These are phyloP conservation scores for Entomobrya multifasciata DNA, from an alignment of 2,888 invertebrate species.

Conservation along the genomic window DNA sequence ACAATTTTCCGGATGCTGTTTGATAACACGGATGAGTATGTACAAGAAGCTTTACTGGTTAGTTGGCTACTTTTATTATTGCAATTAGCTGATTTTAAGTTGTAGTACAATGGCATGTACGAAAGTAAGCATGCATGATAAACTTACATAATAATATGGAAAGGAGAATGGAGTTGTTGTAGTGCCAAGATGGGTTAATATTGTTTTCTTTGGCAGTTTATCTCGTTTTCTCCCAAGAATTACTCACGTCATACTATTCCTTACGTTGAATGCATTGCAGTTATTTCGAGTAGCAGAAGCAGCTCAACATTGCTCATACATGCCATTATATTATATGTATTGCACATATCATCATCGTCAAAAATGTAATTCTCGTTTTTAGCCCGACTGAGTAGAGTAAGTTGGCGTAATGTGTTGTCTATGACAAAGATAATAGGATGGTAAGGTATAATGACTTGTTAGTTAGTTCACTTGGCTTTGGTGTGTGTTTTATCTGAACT, in stretches of 20 bases:
- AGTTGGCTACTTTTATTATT: no score
- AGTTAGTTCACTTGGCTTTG: no score
- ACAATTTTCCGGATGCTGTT: constrained; percentile 39
- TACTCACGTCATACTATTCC: constrained; percentile 39
- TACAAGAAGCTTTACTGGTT: no score
- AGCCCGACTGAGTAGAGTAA: background rate
- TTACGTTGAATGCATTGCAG: no score
- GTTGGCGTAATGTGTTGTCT: background rate
- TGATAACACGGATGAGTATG: no score
- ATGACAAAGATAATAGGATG: constrained; percentile 6
- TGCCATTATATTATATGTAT: background rate
- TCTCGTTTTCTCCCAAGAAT: constrained; percentile 44
- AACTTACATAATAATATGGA: no score
- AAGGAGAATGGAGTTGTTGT: no score
- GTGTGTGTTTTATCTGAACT: constrained; percentile 14
- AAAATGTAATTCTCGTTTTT: background rate
- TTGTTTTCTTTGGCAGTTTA: constrained; percentile 34
- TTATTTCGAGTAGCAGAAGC: no score
- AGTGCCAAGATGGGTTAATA: no score
- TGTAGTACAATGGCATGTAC: no score
- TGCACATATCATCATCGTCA: background rate
- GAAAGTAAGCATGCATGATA: no score
- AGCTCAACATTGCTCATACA: background rate
- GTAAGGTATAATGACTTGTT: constrained; percentile 37
- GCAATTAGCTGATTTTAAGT: no score